A percentile compares a stretch with the other conserved stretches of the same genome.
Evolutionary conservation across 1,140 invertebrate genomes (phyloP).

Genomic region (Drosophila repletoides): DNA sequence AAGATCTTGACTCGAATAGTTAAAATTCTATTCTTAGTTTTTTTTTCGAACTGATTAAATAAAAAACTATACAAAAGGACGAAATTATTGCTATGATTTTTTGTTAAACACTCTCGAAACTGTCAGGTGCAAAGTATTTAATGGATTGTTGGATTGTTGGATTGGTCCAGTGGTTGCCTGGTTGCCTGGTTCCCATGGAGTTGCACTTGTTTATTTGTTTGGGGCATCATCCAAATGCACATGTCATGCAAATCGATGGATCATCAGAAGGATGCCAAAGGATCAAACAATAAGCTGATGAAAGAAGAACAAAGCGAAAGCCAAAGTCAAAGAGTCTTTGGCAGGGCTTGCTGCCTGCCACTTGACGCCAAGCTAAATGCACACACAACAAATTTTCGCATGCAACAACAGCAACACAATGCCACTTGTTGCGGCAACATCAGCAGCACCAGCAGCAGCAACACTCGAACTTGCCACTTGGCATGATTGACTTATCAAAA

Average conservation of each 20-base stretch:
- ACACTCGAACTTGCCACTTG: conserved; percentile 77
- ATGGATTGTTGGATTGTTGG: conserved; percentile 9
- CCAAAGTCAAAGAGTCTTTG: conserved; percentile 5
- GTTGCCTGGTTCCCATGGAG: background rate
- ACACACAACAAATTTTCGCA: conserved; percentile 36
- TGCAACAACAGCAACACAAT: conserved; percentile 48
- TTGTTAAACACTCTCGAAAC: background rate
- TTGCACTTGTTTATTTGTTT: conserved; percentile 14
- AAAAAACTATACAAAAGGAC: no score
- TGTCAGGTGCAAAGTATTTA: conserved; percentile 13
- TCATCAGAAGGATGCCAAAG: conserved; percentile 48
- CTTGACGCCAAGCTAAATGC: conserved; percentile 5
- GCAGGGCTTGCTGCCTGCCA: conserved; percentile 12
- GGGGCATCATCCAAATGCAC: conserved; percentile 11
- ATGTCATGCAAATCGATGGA: conserved; percentile 64
- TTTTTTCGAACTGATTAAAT: no score
- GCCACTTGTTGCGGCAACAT: conserved; percentile 39
- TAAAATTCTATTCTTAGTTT: no score
- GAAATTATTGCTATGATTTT: no score
- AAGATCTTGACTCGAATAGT: no score
- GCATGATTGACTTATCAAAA: conserved; percentile 80
- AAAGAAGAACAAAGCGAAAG: conserved; percentile 45
- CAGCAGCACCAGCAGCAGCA: conserved; percentile 40
- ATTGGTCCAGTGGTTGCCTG: background rate
- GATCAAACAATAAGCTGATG: conserved; percentile 50